Evolutionary conservation across 1,140 invertebrate species (phyloP).

Genomic region (Ridgeia piscesae): DNA sequence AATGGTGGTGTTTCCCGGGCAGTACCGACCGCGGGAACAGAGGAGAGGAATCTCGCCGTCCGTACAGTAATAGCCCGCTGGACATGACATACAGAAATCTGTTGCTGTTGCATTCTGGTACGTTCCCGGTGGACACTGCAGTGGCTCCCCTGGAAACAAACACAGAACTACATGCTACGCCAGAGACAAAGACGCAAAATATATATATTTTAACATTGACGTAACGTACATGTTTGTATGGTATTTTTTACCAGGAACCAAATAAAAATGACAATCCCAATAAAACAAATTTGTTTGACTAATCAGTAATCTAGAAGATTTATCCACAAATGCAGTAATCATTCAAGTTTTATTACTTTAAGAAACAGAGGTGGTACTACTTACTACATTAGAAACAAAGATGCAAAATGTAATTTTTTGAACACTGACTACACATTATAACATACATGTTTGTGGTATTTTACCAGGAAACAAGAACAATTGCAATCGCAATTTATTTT

Average conservation of each 20-base stretch:
- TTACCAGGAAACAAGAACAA: neutral
- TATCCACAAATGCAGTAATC: too few relatives aligned
- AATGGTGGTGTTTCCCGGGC: conserved; percentile 48
- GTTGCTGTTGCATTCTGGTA: conserved; percentile 48
- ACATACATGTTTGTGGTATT: neutral
- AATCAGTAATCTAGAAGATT: too few relatives aligned
- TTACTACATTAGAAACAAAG: too few relatives aligned
- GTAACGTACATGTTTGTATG: too few relatives aligned
- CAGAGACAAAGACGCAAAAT: too few relatives aligned
- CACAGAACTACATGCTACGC: conserved; percentile 4
- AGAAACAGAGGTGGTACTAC: too few relatives aligned
- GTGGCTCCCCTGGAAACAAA: conserved; percentile 35
- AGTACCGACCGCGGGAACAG: conserved; percentile 49
- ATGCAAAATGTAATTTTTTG: neutral
- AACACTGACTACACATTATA: neutral
- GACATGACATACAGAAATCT: conserved; percentile 45
- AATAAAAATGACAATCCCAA: too few relatives aligned
- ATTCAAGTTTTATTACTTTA: too few relatives aligned
- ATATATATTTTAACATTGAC: too few relatives aligned
- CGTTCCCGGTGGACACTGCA: conserved; percentile 43
- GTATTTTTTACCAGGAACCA: too few relatives aligned
- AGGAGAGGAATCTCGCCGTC: conserved; percentile 40
- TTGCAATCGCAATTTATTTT: neutral
- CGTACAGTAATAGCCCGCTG: conserved; percentile 49
- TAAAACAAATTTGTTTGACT: too few relatives aligned